phyloP scores from a whole-genome alignment of 1,140 invertebrate genomes.

The Protaetia brevitarsis region DNA sequence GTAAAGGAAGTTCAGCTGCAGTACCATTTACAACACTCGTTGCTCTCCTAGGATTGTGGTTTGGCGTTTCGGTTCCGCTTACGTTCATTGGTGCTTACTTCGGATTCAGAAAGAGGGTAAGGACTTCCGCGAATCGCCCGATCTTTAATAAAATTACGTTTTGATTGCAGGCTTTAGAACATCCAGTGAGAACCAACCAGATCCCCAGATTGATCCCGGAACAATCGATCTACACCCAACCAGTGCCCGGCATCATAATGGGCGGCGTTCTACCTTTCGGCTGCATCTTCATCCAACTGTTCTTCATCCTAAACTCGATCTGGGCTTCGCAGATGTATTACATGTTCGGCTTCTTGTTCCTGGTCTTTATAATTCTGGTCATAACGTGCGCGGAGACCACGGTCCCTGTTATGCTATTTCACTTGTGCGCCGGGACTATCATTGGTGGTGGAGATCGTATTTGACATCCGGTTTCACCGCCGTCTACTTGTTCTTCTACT shows the following conservation, averaged over 20 bases:
- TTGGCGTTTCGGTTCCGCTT: conserved; percentile 95
- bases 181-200: conserved; percentile 97
- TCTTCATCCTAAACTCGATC: conserved; percentile 98
- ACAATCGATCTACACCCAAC: conserved; percentile 95
- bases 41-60: conserved; percentile 94
- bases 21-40: conserved; percentile 97
- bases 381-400: conserved; percentile 99
- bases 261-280: conserved; percentile 98
- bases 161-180: conserved; percentile 76
- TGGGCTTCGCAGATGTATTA: conserved; percentile 99
- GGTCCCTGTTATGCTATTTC: conserved; percentile 97
- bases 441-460: conserved; percentile 78
- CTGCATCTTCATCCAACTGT: conserved; percentile 99
- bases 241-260: conserved; percentile 91
- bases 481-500: conserved; percentile 95
- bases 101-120: conserved; percentile 93
- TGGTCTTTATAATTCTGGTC: conserved; percentile 95
- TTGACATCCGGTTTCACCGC: conserved; percentile 97
- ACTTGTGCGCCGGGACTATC: conserved; percentile 96
- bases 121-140: conserved; percentile 28
- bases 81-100: conserved; percentile 98
- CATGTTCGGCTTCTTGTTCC: conserved; percentile 98
- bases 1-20: conserved; percentile 90
- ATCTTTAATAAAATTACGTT: background rate
- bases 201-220: conserved; percentile 98